Evolutionary conservation across 92 coral and sea anemone genomes (phyloP), one percentile per base, ranked within the genome.

Genomic region (Nematostella vectensis): DNA sequence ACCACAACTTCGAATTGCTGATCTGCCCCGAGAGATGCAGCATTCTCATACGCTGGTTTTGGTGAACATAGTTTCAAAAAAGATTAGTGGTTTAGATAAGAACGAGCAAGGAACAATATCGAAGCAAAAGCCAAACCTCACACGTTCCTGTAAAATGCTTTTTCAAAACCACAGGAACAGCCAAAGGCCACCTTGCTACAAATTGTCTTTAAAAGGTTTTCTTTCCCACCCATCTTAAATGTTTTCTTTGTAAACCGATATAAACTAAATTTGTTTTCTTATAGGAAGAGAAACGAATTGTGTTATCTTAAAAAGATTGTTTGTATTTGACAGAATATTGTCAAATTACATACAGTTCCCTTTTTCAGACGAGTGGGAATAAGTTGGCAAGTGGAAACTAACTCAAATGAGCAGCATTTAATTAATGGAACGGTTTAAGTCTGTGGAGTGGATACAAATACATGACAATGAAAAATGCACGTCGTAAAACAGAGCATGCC

Each of bases 191-290:
- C 51, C 51, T 45, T 45, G 51, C 51, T 9, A 6, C 8, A 22
- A 6, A 6, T 45, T 45, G 18, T 19, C 51, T 8, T 19, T 17
- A 45, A 8, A 45, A 45, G 12, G 51, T 6, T 45, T 45, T 45
- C 51, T 19, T 45, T 45, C 21, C 18, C 11, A 4, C 4, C 12
- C 4, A 45, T 19, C 4, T 45, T 45, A 9, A 6, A 10, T 45
- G 51, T 45, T 45, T 45, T 11, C 51, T 45, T 45, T 45, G 21
- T 45, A 45, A 45, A 45, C 51, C 21, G 18, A 45, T 45, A 9
- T 45, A 8, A 45, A 22, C 51, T 15, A 45, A 45, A 9, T 45
- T 45, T 9, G 9, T 17, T 45, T 45, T 45, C 51, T 6, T 22
- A 45, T 11, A 4, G 51, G 15, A 36, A 15, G n/a, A n/a, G n/a